Conservation (phyloP, 2,888 invertebrate genomes). For the Oligia latruncula region DNA sequence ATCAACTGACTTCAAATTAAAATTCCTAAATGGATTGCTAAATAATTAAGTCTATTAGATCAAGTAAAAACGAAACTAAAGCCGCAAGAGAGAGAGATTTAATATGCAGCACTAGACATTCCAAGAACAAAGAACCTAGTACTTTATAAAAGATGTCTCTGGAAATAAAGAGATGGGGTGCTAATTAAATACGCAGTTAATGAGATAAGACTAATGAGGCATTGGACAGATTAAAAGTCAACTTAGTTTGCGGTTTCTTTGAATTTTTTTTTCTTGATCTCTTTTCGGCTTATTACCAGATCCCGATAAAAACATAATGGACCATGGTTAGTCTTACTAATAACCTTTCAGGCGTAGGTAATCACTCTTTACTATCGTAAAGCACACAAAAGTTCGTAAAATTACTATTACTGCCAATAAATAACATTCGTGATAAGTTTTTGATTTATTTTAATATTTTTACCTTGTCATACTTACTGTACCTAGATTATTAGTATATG, state of each 20-base stretch:
- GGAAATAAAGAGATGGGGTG: conserved; percentile 29
- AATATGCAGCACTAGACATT: conserved; percentile 42
- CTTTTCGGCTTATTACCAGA: conserved; percentile 1
- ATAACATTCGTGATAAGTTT: neutral
- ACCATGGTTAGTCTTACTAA: too few relatives aligned
- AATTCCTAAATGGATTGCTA: neutral
- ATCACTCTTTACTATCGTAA: neutral
- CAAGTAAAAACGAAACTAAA: neutral
- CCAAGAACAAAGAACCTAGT: conserved; percentile 17
- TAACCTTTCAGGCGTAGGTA: neutral
- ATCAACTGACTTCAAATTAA: neutral
- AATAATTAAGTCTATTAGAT: neutral
- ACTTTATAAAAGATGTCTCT: conserved; percentile 23
- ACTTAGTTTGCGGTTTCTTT: conserved; percentile 9
- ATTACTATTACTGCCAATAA: neutral
- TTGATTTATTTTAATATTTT: too few relatives aligned
- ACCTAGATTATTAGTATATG: too few relatives aligned
- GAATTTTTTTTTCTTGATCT: conserved; percentile 3
- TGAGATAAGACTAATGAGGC: conserved; percentile 45
- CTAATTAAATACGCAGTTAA: conserved; percentile 40
- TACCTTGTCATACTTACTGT: too few relatives aligned
- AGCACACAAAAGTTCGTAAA: neutral
- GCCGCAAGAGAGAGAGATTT: conserved; percentile 22
- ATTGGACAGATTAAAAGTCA: conserved; percentile 26
- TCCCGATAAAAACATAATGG: neutral